Conservation (phyloP, 2,113 vertebrate genomes). For the Thunnus maccoyii region DNA sequence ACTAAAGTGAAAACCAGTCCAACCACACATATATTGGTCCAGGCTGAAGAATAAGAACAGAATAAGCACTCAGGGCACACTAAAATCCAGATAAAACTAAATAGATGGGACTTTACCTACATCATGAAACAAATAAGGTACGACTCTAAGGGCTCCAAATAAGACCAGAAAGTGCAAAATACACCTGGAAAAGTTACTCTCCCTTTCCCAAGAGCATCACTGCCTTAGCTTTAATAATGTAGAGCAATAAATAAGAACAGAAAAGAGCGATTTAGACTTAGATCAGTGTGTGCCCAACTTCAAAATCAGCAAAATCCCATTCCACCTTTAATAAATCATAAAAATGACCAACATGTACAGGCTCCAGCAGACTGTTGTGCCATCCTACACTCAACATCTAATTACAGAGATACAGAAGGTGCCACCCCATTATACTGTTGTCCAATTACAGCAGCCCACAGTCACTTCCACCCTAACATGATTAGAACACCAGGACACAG, state of each 20-base stretch:
- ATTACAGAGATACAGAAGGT: slow-evolving; percentile 40
- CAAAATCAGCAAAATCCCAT: background rate
- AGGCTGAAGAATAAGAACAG: background rate
- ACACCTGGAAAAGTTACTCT: background rate
- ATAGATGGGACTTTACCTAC: background rate
- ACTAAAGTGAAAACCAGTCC: background rate
- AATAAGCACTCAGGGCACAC: background rate
- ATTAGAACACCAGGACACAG: slow-evolving; percentile 51
- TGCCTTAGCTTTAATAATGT: background rate
- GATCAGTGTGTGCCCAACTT: background rate
- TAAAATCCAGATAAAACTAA: background rate
- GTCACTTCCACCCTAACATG: slow-evolving; percentile 50
- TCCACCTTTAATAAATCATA: slow-evolving; percentile 9
- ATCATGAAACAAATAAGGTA: background rate
- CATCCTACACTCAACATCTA: slow-evolving; percentile 19
- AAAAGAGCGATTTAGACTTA: background rate
- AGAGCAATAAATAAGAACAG: background rate
- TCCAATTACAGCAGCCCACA: slow-evolving; percentile 47
- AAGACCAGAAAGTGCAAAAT: background rate
- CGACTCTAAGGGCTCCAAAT: background rate
- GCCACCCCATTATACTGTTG: slow-evolving; percentile 40
- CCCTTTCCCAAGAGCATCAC: background rate
- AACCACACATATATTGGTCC: background rate
- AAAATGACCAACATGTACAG: slow-evolving; percentile 4
- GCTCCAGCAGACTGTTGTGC: slow-evolving; percentile 8